phyloP scores from a whole-genome alignment of 2,797 vertebrate genomes.

The Phaenicophaeus curvirostris region DNA sequence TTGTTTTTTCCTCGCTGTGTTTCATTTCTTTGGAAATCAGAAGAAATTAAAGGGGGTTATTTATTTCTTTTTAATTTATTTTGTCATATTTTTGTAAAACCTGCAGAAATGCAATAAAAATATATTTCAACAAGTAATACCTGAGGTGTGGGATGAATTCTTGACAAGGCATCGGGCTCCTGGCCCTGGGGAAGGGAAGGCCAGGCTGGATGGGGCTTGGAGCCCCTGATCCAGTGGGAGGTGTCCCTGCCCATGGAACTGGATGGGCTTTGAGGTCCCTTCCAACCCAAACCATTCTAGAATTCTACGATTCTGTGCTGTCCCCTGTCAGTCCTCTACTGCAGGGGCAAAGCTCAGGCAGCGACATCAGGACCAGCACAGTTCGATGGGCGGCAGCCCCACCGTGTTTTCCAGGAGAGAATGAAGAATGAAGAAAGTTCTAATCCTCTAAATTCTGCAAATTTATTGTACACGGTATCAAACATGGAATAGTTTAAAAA shows the following conservation, averaged over 20 bases:
- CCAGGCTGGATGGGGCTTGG: too few species aligned
- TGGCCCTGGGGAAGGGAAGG: too few species aligned
- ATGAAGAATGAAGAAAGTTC: neutral
- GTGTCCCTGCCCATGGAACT: too few species aligned
- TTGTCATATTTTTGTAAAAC: constrained; percentile 99
- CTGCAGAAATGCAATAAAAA: constrained; percentile 90
- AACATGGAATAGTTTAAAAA: constrained; percentile 26
- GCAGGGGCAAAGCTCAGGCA: too few species aligned
- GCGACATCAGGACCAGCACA: neutral
- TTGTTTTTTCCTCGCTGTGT: neutral
- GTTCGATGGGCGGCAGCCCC: neutral
- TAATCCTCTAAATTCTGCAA: constrained; percentile 8
- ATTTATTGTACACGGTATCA: constrained; percentile 45
- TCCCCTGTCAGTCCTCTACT: too few species aligned
- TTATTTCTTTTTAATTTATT: constrained; percentile 99
- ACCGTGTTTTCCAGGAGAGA: neutral
- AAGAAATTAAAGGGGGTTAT: constrained; percentile 83
- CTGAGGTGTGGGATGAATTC: neutral
- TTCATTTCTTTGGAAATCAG: constrained; percentile 65
- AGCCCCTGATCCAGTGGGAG: too few species aligned
- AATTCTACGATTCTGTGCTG: too few species aligned
- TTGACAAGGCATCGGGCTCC: too few species aligned
- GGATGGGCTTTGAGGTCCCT: too few species aligned
- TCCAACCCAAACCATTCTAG: too few species aligned
- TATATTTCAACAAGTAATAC: constrained; percentile 79